phyloP scores from a whole-genome alignment of 53 echinoderm and acorn worm species.

The Hippasteria phrygiana region DNA sequence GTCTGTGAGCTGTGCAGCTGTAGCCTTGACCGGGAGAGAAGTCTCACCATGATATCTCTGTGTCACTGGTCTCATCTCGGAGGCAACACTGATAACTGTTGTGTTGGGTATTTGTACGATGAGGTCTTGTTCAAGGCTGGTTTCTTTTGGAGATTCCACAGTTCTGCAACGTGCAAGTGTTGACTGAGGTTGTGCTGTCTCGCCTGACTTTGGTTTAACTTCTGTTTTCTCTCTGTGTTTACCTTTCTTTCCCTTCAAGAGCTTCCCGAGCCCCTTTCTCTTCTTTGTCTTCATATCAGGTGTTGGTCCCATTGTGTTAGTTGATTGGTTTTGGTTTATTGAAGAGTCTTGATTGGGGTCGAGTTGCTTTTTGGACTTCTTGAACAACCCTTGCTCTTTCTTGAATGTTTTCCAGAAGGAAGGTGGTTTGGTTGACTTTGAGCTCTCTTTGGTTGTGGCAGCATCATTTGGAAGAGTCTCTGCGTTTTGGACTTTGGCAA shows the following conservation, averaged over 20 bases:
- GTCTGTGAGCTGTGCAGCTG: background rate
- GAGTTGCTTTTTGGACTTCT: too few relatives aligned
- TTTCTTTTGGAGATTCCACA: background rate
- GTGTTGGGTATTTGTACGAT: background rate
- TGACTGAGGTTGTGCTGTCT: background rate
- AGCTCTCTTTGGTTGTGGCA: too few relatives aligned
- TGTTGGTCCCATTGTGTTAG: background rate
- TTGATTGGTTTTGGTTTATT: background rate
- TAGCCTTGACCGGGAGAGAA: background rate
- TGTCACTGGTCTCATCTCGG: background rate
- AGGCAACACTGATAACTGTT: background rate
- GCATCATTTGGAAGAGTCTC: too few relatives aligned
- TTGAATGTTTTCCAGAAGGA: too few relatives aligned
- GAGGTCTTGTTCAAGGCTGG: background rate
- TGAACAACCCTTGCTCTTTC: too few relatives aligned
- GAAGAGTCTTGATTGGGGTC: background rate
- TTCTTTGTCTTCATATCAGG: background rate
- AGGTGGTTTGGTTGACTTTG: too few relatives aligned
- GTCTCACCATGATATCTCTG: background rate
- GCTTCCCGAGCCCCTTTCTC: background rate
- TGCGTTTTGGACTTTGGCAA: too few relatives aligned
- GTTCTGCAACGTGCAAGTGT: conserved; percentile 7
- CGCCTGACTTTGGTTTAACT: background rate
- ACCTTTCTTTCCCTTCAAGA: conserved; percentile 28
- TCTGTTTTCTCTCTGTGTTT: background rate